Evolutionary conservation across 2,797 vertebrate species (phyloP).

Genomic region (Chlorospingus flavigularis): DNA sequence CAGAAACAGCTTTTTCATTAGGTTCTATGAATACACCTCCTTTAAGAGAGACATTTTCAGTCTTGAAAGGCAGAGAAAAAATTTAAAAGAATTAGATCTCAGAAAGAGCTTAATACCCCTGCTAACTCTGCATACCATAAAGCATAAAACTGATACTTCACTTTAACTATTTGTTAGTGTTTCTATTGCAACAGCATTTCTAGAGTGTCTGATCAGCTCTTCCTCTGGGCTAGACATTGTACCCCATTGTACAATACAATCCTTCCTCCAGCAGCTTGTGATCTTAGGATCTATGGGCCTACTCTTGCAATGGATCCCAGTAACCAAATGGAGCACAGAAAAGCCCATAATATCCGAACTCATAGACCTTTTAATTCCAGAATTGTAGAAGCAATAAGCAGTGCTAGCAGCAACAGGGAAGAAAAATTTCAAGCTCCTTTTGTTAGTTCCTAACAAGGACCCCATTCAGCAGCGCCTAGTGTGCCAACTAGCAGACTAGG

Average conservation of each 20-base stretch:
- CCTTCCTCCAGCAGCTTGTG: neutral
- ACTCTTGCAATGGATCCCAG: neutral
- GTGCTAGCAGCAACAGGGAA: neutral
- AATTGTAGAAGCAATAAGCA: neutral
- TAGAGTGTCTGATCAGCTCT: neutral
- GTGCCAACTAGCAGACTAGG: neutral
- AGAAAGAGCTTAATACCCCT: neutral
- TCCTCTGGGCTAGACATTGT: neutral
- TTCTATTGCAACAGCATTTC: neutral
- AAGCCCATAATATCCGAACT: neutral
- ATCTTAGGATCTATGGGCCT: neutral
- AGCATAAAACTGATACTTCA: neutral
- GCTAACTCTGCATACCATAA: neutral
- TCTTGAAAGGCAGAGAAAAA: neutral
- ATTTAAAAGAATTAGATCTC: neutral
- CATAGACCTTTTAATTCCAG: neutral
- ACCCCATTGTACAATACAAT: neutral
- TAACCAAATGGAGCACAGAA: neutral
- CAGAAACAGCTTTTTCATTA: neutral
- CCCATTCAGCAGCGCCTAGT: neutral
- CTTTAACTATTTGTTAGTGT: neutral
- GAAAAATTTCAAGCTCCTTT: neutral
- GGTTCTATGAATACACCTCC: rapidly evolving
- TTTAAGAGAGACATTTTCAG: neutral
- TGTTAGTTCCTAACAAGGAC: neutral